Evolutionary conservation across 92 coral and sea anemone species (phyloP).

Genomic region (Phenganax marumi): DNA sequence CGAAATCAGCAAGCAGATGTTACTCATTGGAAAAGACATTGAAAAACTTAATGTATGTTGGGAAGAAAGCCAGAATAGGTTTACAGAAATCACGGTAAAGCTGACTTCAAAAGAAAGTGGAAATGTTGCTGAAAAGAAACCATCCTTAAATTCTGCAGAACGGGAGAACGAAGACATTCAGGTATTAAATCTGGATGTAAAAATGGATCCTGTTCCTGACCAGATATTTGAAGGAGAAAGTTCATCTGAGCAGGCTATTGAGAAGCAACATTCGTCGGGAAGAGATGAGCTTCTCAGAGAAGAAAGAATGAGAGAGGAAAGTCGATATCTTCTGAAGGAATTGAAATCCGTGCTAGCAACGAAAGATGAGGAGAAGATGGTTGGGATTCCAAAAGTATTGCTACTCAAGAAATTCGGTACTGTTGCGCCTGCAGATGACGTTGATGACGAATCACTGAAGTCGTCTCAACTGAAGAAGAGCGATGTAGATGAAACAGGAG

Average conservation of each 20-base stretch:
- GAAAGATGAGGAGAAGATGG: conserved; percentile 77
- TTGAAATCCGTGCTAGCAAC: conserved; percentile 74
- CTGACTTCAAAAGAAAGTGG: neutral
- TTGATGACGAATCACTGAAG: neutral
- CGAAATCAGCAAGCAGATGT: conserved; percentile 52
- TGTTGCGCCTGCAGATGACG: neutral
- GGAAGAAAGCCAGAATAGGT: conserved; percentile 65
- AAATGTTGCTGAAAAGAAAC: conserved; percentile 26
- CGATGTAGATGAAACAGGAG: neutral
- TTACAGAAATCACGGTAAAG: conserved; percentile 42
- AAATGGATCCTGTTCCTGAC: conserved; percentile 45
- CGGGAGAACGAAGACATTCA: conserved; percentile 35
- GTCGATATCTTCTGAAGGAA: conserved; percentile 75
- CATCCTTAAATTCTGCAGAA: neutral
- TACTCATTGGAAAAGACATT: conserved; percentile 60
- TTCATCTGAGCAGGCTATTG: conserved; percentile 39
- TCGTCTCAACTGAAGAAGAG: neutral
- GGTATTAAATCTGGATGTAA: neutral
- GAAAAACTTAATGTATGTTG: conserved; percentile 70
- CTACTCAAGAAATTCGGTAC: conserved; percentile 47
- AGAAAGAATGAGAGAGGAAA: conserved; percentile 63
- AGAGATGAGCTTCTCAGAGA: conserved; percentile 69
- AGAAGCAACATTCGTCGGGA: conserved; percentile 23
- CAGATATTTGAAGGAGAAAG: conserved; percentile 86
- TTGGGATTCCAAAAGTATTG: conserved; percentile 75